A percentile compares a stretch with the other conserved stretches of the same genome.
Evolutionary conservation across 2,888 invertebrate species (phyloP).

Genomic region (Sturmia bella): DNA sequence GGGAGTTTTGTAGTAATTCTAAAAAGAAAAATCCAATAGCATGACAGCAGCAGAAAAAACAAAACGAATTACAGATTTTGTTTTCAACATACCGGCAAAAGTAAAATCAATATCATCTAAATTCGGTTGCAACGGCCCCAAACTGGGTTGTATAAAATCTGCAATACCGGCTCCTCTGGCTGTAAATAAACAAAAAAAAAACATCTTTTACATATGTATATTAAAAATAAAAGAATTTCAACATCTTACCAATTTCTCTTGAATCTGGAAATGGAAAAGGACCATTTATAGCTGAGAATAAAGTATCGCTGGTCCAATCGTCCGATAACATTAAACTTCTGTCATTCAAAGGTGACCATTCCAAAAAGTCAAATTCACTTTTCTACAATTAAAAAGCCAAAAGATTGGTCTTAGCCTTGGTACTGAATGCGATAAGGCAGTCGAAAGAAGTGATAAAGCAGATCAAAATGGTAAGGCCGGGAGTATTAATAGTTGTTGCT

Average conservation of each 20-base stretch:
- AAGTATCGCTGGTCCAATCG: constrained; percentile 90
- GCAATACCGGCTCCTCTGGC: constrained; percentile 91
- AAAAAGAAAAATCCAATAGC: constrained; percentile 64
- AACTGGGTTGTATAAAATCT: constrained; percentile 98
- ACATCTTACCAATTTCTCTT: constrained; percentile 92
- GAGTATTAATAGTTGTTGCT: no score
- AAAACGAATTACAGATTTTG: no score
- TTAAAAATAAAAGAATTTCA: background rate
- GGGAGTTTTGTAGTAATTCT: constrained; percentile 81
- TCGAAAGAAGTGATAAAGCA: no score
- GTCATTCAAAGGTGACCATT: constrained; percentile 81
- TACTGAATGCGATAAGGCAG: no score
- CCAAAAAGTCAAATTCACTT: constrained; percentile 82
- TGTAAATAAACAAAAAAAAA: constrained; percentile 51
- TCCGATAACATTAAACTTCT: constrained; percentile 80
- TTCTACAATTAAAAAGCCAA: constrained; percentile 73
- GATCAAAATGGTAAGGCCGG: no score
- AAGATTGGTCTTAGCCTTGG: no score
- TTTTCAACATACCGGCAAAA: constrained; percentile 85
- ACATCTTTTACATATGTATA: background rate
- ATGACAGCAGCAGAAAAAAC: no score
- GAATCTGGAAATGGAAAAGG: constrained; percentile 98
- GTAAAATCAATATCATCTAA: constrained; percentile 95
- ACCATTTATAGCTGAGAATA: constrained; percentile 90
- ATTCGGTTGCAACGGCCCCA: constrained; percentile 98